Evolutionary conservation across 2,797 vertebrate species (phyloP), one percentile per base, ranked within the genome.

Genomic region (Rhodeus uyekii): DNA sequence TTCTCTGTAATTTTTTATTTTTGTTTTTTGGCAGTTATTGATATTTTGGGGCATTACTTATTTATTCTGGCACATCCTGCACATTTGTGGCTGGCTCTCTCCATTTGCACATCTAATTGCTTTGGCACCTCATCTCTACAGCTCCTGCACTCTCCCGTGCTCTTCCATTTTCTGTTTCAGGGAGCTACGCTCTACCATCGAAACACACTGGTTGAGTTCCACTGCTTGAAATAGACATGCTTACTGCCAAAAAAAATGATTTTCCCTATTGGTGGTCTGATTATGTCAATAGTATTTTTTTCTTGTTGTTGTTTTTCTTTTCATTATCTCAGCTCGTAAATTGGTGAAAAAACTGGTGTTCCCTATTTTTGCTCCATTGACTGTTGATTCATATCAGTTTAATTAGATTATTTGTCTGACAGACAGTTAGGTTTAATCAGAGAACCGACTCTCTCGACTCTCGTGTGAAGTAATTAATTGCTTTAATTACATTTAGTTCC

Each of bases 331-430:
- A 38, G 44, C 42, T 64, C 18, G 9, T 74, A 71, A 58, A 76
- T 60, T 77, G 39, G 73, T 72, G 50, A 76, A 78, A 81, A 68
- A 76, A 36, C 9, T 27, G 22, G 2, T 82, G 60, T 68, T 76
- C 38, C 71, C 60, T 27, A 60, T 78, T 81, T 81, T 87, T 67
- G 78, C 27, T 78, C 50, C 60, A 80, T 14, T 80, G 76, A 77
- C 50, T 84, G 72, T 63, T 84, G 79, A 87, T 85, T 74, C 18
- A 36, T 82, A 87, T 88, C 76, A 77, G 81, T 85, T 88, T 83
- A 85, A 88, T 88, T 83, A 83, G 81, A 86, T 85, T 83, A 84
- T 85, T 78, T 83, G 71, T 61, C 80, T 71, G 73, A 84, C 82
- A 85, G 78, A 81, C 81, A 81, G 65, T 55, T 60, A 69, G 79